These are phyloP conservation scores for Panthera leo DNA, from an alignment of 2,113 vertebrate species.

Conservation along the genomic window DNA sequence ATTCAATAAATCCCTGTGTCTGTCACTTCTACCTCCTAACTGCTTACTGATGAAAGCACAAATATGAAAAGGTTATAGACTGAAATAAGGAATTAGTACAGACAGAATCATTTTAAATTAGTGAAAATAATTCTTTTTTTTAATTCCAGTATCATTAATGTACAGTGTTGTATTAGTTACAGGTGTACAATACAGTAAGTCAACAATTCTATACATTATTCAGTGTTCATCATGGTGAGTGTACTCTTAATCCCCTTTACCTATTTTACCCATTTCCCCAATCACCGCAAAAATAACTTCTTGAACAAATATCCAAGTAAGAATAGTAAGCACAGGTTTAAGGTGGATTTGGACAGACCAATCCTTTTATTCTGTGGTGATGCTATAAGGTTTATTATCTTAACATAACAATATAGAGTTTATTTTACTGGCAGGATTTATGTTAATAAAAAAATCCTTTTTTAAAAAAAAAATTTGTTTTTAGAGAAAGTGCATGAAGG, in stretches of 20 bases:
- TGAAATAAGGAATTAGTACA: constrained; percentile 6
- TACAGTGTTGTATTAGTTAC: background rate
- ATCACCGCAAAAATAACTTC: background rate
- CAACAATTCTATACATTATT: background rate
- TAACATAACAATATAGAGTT: background rate
- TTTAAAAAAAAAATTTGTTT: too few species aligned
- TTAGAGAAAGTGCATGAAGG: too few species aligned
- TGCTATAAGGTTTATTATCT: background rate
- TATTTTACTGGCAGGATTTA: background rate
- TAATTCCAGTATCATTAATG: background rate
- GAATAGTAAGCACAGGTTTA: background rate
- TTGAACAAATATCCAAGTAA: background rate
- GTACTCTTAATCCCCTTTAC: background rate
- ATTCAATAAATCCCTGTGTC: background rate
- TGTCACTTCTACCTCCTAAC: background rate
- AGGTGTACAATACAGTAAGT: background rate
- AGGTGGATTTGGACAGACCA: background rate
- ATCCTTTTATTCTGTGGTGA: background rate
- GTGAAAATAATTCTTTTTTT: background rate
- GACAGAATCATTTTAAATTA: background rate
- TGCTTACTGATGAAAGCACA: background rate
- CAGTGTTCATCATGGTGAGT: background rate
- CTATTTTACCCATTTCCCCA: background rate
- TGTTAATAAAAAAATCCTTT: background rate
- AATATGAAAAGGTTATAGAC: background rate